Evolutionary conservation across 2,888 invertebrate species (phyloP).

Genomic region (Xestia c-nigrum): DNA sequence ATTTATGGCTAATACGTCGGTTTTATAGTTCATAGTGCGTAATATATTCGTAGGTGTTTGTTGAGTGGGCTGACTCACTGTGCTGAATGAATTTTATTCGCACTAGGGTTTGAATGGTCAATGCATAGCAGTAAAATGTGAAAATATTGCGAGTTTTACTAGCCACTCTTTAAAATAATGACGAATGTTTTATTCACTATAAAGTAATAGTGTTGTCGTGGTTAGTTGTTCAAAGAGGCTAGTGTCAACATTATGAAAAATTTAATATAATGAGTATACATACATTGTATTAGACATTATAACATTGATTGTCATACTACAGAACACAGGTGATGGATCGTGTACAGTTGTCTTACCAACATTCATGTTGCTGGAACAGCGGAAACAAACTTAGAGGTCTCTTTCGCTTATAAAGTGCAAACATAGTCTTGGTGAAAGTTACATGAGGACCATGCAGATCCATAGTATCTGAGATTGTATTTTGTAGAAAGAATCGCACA

Average conservation of each 20-base stretch:
- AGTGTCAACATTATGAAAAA: too few relatives aligned
- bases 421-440: not conserved
- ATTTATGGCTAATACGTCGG: slow-evolving; percentile 36
- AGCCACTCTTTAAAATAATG: not conserved
- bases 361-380: not conserved
- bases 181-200: not conserved
- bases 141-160: not conserved
- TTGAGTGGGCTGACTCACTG: slow-evolving; percentile 32
- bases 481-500: not conserved
- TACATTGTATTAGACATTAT: too few relatives aligned
- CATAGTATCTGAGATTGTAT: not conserved
- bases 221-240: not conserved
- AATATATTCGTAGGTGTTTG: slow-evolving; percentile 23
- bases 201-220: not conserved
- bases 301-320: not conserved
- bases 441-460: not conserved
- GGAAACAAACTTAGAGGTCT: not conserved
- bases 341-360: not conserved
- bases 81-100: slow-evolving; percentile 29
- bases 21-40: slow-evolving; percentile 23
- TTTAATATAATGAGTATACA: too few relatives aligned
- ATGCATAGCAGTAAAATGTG: not conserved
- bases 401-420: not conserved
- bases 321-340: not conserved
- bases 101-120: not conserved